These are phyloP conservation scores for Pachydiplax longipennis DNA, from an alignment of 2,888 invertebrate species.

Conservation along the genomic window DNA sequence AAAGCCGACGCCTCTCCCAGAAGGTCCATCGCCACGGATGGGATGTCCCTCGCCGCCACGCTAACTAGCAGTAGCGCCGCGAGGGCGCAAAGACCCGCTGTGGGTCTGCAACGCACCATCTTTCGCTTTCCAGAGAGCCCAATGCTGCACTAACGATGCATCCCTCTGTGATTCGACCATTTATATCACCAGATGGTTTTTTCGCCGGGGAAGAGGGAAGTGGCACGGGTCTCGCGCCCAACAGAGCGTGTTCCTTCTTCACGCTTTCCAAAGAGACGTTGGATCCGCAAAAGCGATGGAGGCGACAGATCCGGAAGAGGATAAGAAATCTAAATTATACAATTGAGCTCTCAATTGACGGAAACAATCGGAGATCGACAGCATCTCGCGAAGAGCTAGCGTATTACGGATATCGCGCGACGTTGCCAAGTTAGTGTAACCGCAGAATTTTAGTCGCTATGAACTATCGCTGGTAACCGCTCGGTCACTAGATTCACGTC, in stretches of 20 bases:
- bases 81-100: neutral
- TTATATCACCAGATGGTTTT: neutral
- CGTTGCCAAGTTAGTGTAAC: no score
- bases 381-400: no score
- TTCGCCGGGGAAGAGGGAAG: neutral
- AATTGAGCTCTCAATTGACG: no score
- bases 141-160: neutral
- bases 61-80: neutral
- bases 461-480: no score
- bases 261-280: no score
- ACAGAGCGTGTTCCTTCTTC: neutral
- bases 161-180: neutral
- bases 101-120: slow-evolving; percentile 12
- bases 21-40: neutral
- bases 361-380: no score
- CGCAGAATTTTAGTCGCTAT: no score
- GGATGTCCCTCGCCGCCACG: neutral
- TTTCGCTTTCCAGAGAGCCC: neutral
- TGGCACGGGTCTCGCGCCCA: neutral
- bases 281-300: neutral
- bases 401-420: no score
- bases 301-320: neutral
- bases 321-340: no score
- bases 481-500: no score
- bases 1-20: neutral